Conservation (phyloP, 2,113 vertebrate species). For the Brachypteracias leptosomus region DNA sequence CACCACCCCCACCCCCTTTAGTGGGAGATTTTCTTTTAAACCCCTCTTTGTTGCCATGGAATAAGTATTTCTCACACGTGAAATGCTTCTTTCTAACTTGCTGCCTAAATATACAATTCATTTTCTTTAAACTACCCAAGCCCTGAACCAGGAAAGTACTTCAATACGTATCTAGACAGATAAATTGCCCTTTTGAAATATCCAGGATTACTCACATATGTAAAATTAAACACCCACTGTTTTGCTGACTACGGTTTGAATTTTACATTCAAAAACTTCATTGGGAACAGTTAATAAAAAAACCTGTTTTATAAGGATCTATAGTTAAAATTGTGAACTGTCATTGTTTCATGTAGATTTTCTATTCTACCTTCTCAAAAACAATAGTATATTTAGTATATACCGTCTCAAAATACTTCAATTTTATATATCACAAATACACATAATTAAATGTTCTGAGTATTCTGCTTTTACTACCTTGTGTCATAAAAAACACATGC, state of each 20-base stretch:
- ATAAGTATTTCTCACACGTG: accelerated
- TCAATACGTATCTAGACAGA: not conserved
- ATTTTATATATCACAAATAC: not conserved
- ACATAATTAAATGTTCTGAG: not conserved
- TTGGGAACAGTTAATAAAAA: not conserved
- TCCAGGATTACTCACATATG: not conserved
- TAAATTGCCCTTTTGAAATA: not conserved
- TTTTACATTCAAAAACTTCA: not conserved
- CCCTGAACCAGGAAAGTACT: not conserved
- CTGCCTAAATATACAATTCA: not conserved
- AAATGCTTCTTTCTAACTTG: not conserved
- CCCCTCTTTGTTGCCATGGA: not conserved
- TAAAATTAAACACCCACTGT: not conserved
- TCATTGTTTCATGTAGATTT: not conserved
- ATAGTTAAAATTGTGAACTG: not conserved
- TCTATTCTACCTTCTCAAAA: not conserved
- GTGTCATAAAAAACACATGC: not conserved
- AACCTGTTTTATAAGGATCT: not conserved
- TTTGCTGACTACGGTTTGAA: not conserved
- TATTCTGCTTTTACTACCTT: not conserved
- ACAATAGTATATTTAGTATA: not conserved
- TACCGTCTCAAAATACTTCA: not conserved
- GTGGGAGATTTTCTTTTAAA: not conserved
- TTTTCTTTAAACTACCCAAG: not conserved
- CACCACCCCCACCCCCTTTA: not conserved